Evolutionary conservation across 2,888 invertebrate genomes (phyloP), one percentile per base, ranked within the genome.

Genomic region (Heterodera filipjevi): DNA sequence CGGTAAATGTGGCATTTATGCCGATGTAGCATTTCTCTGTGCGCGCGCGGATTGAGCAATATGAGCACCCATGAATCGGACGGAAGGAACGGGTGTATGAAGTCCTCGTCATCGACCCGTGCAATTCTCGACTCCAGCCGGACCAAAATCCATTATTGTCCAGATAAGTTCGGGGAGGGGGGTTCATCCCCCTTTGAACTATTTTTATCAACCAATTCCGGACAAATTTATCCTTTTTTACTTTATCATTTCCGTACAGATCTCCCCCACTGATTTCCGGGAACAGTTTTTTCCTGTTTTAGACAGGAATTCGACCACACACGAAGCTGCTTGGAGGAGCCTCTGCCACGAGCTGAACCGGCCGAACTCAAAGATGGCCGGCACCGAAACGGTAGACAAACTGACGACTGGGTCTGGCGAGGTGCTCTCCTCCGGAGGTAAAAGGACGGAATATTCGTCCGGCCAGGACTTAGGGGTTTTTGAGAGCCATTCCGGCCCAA

Each of bases 11-110:
- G 30, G 27, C 8, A 19, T 71, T 35, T 3, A 71, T 35, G 35
- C 71, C 71, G 30, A 19, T 71, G 71, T 30, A 49, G 46, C 16
- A 71, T n/a, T n/a, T n/a, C n/a, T n/a, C n/a, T 14, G 12, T 71
- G 71, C 3, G 32, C 10, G 14, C 35, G 32, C 53, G 10, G 12
- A 2, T 35, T 53, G 16, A 71, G 27, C 53, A 71, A 19, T 2
- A 14, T 10, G 16, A 32, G 30, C 6, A 33, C 14, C 46, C 27
- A 53, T 5, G 71, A 71, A 33, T 71, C 30, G 27, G 27, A 3
- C 27, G 46, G 33, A 8, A 71, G 35, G 10, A 71, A 2, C 16
- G 71, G 71, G 16, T 49, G 33, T 14, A 10, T 10, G 16, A 71
- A 33, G 1, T 30, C 53, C 12, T 33, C 10, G 19, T 46, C 30